phyloP scores from a whole-genome alignment of 2,888 invertebrate species.

The Acleris literana region DNA sequence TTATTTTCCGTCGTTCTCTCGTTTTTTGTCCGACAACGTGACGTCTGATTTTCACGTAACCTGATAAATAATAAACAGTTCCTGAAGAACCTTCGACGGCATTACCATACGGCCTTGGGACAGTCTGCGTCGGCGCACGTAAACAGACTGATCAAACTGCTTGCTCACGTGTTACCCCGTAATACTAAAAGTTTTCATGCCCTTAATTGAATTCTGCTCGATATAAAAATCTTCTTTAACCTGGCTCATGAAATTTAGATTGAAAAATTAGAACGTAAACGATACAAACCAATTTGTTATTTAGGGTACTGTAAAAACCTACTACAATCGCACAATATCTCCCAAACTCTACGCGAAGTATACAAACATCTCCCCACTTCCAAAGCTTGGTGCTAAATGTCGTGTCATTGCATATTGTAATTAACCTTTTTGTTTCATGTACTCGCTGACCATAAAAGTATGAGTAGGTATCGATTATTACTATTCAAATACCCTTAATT shows the following conservation, averaged over 20 bases:
- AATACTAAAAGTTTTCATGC: slow-evolving; percentile 58
- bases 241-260: slow-evolving; percentile 25
- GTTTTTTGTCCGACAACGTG: slow-evolving; percentile 67
- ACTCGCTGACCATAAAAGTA: slow-evolving; percentile 70
- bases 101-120: slow-evolving; percentile 64
- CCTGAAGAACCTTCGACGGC: slow-evolving; percentile 45
- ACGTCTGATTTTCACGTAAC: slow-evolving; percentile 52
- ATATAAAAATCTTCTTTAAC: slow-evolving; percentile 22
- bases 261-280: not conserved
- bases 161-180: slow-evolving; percentile 53
- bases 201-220: slow-evolving; percentile 44
- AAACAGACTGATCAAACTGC: slow-evolving; percentile 55
- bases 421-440: slow-evolving; percentile 76
- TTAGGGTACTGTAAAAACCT: not conserved
- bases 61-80: slow-evolving; percentile 42
- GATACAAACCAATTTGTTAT: slow-evolving; percentile 1
- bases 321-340: slow-evolving; percentile 19
- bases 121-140: slow-evolving; percentile 45
- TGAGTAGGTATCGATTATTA: slow-evolving; percentile 70
- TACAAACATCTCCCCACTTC: not conserved
- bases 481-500: slow-evolving; percentile 38
- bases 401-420: slow-evolving; percentile 34
- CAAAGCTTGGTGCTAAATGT: slow-evolving; percentile 2
- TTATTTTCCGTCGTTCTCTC: slow-evolving; percentile 35
- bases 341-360: not conserved